Percentiles rank a stretch among this genome's conserved stretches.
phyloP scores from a whole-genome alignment of 2,113 vertebrate species.

The Cynocephalus volans region DNA sequence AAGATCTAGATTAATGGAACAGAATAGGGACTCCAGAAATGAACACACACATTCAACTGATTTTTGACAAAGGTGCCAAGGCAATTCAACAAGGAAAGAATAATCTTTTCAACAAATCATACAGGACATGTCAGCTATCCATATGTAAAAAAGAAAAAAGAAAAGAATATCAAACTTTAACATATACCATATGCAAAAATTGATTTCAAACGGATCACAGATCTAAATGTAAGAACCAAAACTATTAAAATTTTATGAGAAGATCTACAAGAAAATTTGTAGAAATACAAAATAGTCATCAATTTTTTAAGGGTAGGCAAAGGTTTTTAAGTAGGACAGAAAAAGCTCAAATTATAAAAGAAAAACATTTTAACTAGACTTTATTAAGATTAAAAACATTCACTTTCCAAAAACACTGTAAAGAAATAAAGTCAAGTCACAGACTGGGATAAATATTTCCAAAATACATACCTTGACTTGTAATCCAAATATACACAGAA shows the following conservation, averaged over 20 bases:
- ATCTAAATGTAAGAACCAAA: not conserved
- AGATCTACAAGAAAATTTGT: not conserved
- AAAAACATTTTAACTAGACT: not conserved
- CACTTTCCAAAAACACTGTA: not conserved
- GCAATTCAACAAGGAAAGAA: not conserved
- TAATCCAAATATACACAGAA: not conserved
- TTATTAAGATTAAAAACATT: conserved; percentile 48
- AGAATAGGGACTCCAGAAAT: not conserved
- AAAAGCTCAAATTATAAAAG: not conserved
- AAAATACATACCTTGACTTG: not conserved
- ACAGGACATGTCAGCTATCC: not conserved
- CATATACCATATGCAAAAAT: not conserved
- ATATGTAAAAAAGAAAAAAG: not conserved
- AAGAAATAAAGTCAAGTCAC: not conserved
- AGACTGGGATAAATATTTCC: not conserved
- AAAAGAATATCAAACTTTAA: not conserved
- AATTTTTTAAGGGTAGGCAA: not conserved
- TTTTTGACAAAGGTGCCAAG: not conserved
- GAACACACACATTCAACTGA: not conserved
- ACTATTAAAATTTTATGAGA: not conserved
- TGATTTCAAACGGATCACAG: not conserved
- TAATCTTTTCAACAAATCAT: not conserved
- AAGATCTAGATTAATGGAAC: not conserved
- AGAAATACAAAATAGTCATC: not conserved
- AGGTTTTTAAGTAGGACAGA: conserved; percentile 51